Base-by-base conservation (phyloP, 2,888 invertebrate species). In the Ormyrus rosae region DNA sequence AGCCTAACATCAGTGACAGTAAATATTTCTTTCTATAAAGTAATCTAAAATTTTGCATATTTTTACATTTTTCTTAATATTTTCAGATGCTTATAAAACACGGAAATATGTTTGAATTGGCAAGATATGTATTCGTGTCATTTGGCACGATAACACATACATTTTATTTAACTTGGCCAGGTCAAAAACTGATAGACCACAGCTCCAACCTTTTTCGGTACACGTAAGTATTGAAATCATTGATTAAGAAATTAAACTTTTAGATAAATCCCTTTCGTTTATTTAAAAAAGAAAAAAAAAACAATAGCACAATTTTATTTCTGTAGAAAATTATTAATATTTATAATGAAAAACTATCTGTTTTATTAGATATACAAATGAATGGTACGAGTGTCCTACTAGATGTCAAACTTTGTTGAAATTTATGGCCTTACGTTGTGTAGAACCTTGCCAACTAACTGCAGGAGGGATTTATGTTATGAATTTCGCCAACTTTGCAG, bases 101-200 rank as follows among this genome's bases (percentile, higher is more conserved):
- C 6, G n/a, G 6, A 46, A 65, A 65, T 6, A 19, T 65, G 11
- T 13, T 65, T 53, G 53, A 53, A 53, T 53, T 53, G 53, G 53
- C 10, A 53, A 53, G 53, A 53, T 53, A 53, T 53, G 10, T 9
- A 9, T 9, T 2, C 8, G 7, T 7, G 7, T 10, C 10, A 9
- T 9, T 10, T 7, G 53, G 8, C 10, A 53, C 10, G 53, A 53
- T 68, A 11, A 13, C 55, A 34, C 68, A 55, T 45, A 10, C 55
- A 10, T 68, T 68, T 5, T 68, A 68, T 55, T 55, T 45, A 53
- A 68, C 55, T 68, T 68, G n/a, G 19, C 55, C 55, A n/a, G 68
- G 68, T 6, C 68, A 68, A 68, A 4, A 55, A 55, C 11, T 68
- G n/a, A 11, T 68, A 13, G 55, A 53, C 45, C 45, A 55, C 13